Conservation (phyloP, 1,140 invertebrate genomes). For the Bombus terrestris region DNA sequence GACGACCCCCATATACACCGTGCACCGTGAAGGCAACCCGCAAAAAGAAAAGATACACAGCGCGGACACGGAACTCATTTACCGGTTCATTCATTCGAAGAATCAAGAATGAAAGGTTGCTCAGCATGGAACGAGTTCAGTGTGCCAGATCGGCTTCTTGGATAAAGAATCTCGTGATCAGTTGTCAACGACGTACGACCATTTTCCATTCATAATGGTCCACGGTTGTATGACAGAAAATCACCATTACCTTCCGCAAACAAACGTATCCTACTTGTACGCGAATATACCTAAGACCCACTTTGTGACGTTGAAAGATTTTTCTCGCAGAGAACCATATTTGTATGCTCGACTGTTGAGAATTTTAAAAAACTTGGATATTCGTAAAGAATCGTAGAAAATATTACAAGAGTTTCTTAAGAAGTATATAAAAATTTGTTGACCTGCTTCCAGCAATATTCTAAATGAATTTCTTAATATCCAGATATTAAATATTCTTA, state of each 20-base stretch:
- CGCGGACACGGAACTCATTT: conserved; percentile 58
- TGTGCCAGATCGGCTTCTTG: conserved; percentile 47
- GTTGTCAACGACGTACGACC: conserved; percentile 33
- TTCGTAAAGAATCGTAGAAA: background rate
- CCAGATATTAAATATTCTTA: background rate
- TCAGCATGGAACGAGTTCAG: conserved; percentile 35
- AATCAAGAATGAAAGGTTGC: conserved; percentile 61
- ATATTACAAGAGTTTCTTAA: background rate
- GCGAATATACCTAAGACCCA: background rate
- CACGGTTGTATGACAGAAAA: conserved; percentile 20
- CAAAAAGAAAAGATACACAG: conserved; percentile 22
- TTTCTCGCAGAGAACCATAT: background rate
- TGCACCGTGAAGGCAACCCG: background rate
- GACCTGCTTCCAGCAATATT: background rate
- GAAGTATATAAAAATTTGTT: background rate
- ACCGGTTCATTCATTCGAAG: conserved; percentile 60
- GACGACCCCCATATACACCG: background rate
- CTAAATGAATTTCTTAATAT: background rate
- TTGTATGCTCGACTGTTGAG: background rate
- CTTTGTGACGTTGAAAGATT: conserved; percentile 11
- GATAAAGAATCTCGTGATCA: conserved; percentile 56
- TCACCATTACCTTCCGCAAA: conserved; percentile 52
- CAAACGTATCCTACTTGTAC: conserved; percentile 12
- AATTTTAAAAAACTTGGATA: background rate
- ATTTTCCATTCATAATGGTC: conserved; percentile 49